Evolutionary conservation across 2,797 vertebrate species (phyloP).

Genomic region (Varecia variegata): DNA sequence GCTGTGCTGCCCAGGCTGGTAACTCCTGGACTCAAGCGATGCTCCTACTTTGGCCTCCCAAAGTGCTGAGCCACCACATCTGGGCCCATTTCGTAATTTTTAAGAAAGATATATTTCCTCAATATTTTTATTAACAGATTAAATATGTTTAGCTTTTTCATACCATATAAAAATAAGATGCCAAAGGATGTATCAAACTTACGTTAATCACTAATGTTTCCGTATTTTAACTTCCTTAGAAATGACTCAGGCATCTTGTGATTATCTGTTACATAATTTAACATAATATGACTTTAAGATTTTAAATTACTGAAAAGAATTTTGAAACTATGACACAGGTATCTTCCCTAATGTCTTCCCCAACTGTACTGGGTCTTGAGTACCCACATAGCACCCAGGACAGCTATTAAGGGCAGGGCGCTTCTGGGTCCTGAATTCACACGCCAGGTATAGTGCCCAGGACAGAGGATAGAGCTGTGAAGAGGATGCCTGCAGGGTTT

Average conservation of each 20-base stretch:
- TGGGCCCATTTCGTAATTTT: neutral
- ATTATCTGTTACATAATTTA: neutral
- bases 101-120: neutral
- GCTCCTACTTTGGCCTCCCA: neutral
- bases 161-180: neutral
- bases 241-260: neutral
- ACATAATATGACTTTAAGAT: neutral
- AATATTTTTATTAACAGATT: neutral
- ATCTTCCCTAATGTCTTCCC: neutral
- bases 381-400: neutral
- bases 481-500: neutral
- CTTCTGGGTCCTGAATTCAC: neutral
- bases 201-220: neutral
- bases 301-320: neutral
- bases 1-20: neutral
- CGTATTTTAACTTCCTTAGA: neutral
- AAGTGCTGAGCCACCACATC: neutral
- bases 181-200: neutral
- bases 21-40: neutral
- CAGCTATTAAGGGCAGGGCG: neutral
- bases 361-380: neutral
- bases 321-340: neutral
- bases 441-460: neutral
- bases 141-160: neutral
- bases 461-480: neutral